These are phyloP conservation scores for Labeo rohita DNA, from an alignment of 2,113 vertebrate genomes.

Conservation along the genomic window DNA sequence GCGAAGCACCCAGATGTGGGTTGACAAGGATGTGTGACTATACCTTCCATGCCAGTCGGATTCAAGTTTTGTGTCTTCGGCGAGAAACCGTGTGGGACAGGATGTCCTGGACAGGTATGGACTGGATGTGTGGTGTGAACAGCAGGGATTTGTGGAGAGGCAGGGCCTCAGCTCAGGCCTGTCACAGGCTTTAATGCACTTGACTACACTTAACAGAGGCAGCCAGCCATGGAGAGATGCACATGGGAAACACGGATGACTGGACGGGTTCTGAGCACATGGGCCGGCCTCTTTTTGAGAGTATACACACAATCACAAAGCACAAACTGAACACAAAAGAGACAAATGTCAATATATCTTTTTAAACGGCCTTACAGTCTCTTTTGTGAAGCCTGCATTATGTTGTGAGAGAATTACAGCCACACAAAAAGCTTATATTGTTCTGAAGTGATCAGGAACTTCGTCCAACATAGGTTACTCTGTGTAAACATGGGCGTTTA, in stretches of 20 bases:
- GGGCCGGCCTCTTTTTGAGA: constrained; percentile 41
- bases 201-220: constrained; percentile 66
- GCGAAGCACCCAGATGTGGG: not conserved
- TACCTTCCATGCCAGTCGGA: not conserved
- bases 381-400: not conserved
- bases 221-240: constrained; percentile 65
- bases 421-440: not conserved
- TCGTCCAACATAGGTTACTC: not conserved
- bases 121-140: constrained; percentile 39
- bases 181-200: constrained; percentile 71
- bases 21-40: constrained; percentile 4
- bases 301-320: constrained; percentile 23
- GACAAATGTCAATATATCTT: not conserved
- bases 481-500: not conserved
- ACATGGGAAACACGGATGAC: constrained; percentile 43
- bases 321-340: constrained; percentile 19
- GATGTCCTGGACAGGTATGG: constrained; percentile 48
- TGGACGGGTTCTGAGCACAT: constrained; percentile 53
- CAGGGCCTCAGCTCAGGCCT: constrained; percentile 53
- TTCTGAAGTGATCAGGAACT: not conserved
- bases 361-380: not conserved
- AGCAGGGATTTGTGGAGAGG: constrained; percentile 66
- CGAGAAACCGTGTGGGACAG: constrained; percentile 26
- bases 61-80: constrained; percentile 18
- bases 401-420: not conserved